phyloP scores from a whole-genome alignment of 2,113 vertebrate species.

The Cynoglossus semilaevis region DNA sequence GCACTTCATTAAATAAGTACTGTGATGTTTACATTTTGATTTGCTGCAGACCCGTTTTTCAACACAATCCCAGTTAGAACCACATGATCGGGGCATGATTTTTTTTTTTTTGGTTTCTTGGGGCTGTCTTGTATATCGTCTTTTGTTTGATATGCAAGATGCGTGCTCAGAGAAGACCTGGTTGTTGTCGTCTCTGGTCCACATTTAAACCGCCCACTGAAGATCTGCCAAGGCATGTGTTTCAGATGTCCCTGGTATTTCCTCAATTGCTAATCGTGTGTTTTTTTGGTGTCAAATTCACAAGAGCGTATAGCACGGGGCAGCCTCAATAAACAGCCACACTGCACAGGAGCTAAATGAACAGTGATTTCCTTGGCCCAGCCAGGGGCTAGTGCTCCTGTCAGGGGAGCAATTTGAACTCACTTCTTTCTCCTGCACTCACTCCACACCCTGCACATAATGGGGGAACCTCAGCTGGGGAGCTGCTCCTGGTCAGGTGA shows the following conservation, averaged over 20 bases:
- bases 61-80: no score
- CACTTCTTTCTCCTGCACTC: slow-evolving; percentile 15
- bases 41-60: neutral
- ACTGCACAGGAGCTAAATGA: slow-evolving; percentile 57
- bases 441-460: slow-evolving; percentile 18
- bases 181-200: no score
- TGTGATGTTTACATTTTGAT: slow-evolving; percentile 19
- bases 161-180: no score
- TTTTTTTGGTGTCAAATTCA: slow-evolving; percentile 47
- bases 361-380: slow-evolving; percentile 45
- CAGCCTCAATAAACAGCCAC: slow-evolving; percentile 58
- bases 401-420: slow-evolving; percentile 43
- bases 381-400: slow-evolving; percentile 41
- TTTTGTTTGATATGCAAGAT: no score
- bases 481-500: slow-evolving; percentile 38
- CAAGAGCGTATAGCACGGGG: slow-evolving; percentile 19
- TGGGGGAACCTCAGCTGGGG: slow-evolving; percentile 42
- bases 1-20: no score
- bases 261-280: slow-evolving; percentile 7
- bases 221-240: neutral
- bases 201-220: slow-evolving; percentile 6
- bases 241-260: slow-evolving; percentile 27
- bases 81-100: no score
- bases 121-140: no score
- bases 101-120: no score